A percentile compares a stretch with the other conserved stretches of the same genome.
Evolutionary conservation across 1,140 invertebrate species (phyloP).

Genomic region (Anoplophora glabripennis): DNA sequence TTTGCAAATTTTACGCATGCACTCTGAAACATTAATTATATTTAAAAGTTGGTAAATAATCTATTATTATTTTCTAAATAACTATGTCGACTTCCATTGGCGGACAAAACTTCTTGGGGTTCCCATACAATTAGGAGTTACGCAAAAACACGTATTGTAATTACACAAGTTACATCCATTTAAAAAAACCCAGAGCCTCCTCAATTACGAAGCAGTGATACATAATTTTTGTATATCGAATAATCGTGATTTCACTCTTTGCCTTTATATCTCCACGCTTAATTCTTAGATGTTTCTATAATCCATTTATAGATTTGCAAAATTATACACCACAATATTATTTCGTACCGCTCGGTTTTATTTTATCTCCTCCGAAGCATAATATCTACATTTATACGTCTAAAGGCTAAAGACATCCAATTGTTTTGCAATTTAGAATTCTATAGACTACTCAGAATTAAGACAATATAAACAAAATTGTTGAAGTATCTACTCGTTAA

Average conservation of each 20-base stretch:
- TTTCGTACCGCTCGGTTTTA: too few species aligned
- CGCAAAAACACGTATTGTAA: slow-evolving; percentile 32
- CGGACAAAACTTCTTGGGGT: slow-evolving; percentile 33
- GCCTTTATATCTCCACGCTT: slow-evolving; percentile 1
- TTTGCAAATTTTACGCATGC: slow-evolving; percentile 43
- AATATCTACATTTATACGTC: too few species aligned
- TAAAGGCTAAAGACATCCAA: too few species aligned
- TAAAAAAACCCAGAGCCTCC: slow-evolving; percentile 18
- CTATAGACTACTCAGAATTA: too few species aligned
- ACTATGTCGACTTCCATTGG: slow-evolving; percentile 33
- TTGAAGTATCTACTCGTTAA: too few species aligned
- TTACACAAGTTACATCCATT: slow-evolving; percentile 34
- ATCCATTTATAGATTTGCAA: slow-evolving; percentile 12
- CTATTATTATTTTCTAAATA: slow-evolving; percentile 41
- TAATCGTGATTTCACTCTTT: slow-evolving; percentile 13
- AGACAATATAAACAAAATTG: too few species aligned
- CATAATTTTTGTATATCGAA: slow-evolving; percentile 28
- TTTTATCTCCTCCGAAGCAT: too few species aligned
- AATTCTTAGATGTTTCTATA: slow-evolving; percentile 8
- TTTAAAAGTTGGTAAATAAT: slow-evolving; percentile 38
- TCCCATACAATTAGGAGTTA: slow-evolving; percentile 37
- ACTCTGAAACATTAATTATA: slow-evolving; percentile 37
- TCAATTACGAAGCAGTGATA: slow-evolving; percentile 31
- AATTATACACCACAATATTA: slow-evolving; percentile 1
- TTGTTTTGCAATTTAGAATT: too few species aligned